Percentiles rank a stretch among this genome's conserved stretches.
Conservation (phyloP, 2,888 invertebrate genomes). For the Gymnocheta viridis region DNA sequence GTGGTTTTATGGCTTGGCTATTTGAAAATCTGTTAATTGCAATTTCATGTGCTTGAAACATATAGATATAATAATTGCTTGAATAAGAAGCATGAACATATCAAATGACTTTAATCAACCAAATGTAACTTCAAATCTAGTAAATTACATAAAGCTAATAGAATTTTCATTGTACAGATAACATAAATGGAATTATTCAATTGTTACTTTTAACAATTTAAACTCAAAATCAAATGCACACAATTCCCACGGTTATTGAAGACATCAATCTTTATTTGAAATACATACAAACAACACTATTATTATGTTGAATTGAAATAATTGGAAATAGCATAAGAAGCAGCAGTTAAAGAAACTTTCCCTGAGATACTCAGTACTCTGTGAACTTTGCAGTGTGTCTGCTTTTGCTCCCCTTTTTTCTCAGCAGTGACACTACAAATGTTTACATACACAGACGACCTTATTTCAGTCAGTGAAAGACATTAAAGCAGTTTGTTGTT, state of each 20-base stretch:
- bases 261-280: slow-evolving; percentile 62
- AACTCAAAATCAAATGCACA: slow-evolving; percentile 26
- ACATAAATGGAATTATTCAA: slow-evolving; percentile 5
- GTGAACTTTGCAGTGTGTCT: not conserved
- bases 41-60: slow-evolving; percentile 7
- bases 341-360: slow-evolving; percentile 49
- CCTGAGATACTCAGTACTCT: slow-evolving; percentile 22
- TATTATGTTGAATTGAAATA: slow-evolving; percentile 37
- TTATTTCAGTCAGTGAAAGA: slow-evolving; percentile 1
- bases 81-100: not conserved
- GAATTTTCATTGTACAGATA: not conserved
- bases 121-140: slow-evolving; percentile 9
- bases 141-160: not conserved
- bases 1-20: slow-evolving; percentile 13
- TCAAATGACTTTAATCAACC: not conserved
- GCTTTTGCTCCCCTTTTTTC: slow-evolving; percentile 30
- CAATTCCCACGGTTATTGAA: slow-evolving; percentile 70
- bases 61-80: not conserved
- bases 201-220: slow-evolving; percentile 14
- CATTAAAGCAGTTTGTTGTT: not conserved
- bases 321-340: slow-evolving; percentile 17
- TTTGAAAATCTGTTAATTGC: slow-evolving; percentile 23
- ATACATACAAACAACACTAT: slow-evolving; percentile 23
- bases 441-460: slow-evolving; percentile 19
- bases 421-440: not conserved